Percentiles rank a stretch among this genome's conserved stretches.
Evolutionary conservation across 2,888 invertebrate genomes (phyloP).

Genomic region (Torymus texanus): DNA sequence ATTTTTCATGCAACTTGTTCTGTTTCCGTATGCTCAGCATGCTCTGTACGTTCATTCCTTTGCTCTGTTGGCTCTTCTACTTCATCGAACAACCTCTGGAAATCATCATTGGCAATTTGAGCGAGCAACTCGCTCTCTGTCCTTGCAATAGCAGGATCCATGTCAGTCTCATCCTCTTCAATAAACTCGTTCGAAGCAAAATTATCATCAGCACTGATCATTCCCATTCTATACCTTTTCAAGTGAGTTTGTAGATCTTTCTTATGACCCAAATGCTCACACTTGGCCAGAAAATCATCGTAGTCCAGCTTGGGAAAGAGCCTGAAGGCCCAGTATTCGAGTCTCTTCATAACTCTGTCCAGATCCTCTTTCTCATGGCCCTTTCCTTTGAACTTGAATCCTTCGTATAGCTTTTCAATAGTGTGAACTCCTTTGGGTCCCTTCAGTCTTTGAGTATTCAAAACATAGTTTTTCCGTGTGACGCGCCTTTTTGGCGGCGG

Average conservation of each 20-base stretch:
- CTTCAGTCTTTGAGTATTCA: constrained; percentile 84
- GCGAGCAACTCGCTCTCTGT: constrained; percentile 25
- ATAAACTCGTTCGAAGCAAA: constrained; percentile 73
- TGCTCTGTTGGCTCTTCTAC: too few species aligned
- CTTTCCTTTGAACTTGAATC: constrained; percentile 88
- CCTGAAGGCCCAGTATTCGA: constrained; percentile 96
- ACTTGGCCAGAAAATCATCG: constrained; percentile 87
- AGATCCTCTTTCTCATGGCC: constrained; percentile 90
- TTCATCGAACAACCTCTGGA: constrained; percentile 48
- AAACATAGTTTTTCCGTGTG: constrained; percentile 65
- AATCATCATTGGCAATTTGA: constrained; percentile 35
- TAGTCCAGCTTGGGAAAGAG: constrained; percentile 93
- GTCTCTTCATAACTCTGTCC: constrained; percentile 84
- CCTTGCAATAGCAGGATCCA: constrained; percentile 34
- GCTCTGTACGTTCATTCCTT: not conserved
- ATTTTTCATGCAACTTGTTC: constrained; percentile 11
- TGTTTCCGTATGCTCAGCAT: not conserved
- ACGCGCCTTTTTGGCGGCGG: constrained; percentile 34
- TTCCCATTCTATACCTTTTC: constrained; percentile 81
- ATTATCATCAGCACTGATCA: constrained; percentile 72
- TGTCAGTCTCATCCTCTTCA: constrained; percentile 72
- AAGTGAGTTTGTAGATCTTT: constrained; percentile 85
- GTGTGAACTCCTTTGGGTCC: constrained; percentile 89
- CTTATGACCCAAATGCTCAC: constrained; percentile 90
- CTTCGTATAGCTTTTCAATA: constrained; percentile 86